Percentiles rank a stretch among this genome's conserved stretches.
Evolutionary conservation across 2,888 invertebrate genomes (phyloP).

Genomic region (Pammene fasciana): DNA sequence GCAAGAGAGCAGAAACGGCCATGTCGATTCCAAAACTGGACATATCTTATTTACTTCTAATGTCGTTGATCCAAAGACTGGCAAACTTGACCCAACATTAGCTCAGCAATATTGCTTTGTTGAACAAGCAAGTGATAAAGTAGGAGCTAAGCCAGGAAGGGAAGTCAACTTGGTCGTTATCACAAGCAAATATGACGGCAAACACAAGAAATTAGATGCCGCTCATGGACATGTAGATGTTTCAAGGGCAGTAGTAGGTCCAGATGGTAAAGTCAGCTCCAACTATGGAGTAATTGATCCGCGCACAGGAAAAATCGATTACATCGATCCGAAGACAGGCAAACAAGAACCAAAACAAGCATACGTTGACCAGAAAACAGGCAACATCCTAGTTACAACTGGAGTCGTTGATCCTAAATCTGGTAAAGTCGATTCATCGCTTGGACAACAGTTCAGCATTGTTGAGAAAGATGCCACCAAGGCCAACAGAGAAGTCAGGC

Average conservation of each 20-base stretch:
- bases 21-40: slow-evolving; percentile 86
- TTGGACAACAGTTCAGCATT: slow-evolving; percentile 87
- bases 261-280: slow-evolving; percentile 82
- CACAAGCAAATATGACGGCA: slow-evolving; percentile 85
- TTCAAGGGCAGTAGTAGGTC: slow-evolving; percentile 84
- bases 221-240: slow-evolving; percentile 78
- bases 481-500: slow-evolving; percentile 84
- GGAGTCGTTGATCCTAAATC: slow-evolving; percentile 86
- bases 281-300: slow-evolving; percentile 87
- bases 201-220: slow-evolving; percentile 77
- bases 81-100: slow-evolving; percentile 85
- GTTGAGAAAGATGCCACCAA: slow-evolving; percentile 86
- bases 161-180: slow-evolving; percentile 84
- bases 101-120: slow-evolving; percentile 87
- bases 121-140: slow-evolving; percentile 83
- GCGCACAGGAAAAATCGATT: slow-evolving; percentile 84
- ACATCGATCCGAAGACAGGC: slow-evolving; percentile 85
- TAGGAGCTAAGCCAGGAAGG: slow-evolving; percentile 74
- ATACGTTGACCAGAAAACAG: slow-evolving; percentile 87
- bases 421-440: slow-evolving; percentile 85
- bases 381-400: slow-evolving; percentile 85
- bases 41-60: slow-evolving; percentile 85
- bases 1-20: slow-evolving; percentile 85
- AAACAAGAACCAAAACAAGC: slow-evolving; percentile 86
- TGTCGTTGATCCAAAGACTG: slow-evolving; percentile 86